A percentile compares a stretch with the other conserved stretches of the same genome.
Evolutionary conservation across 2,888 invertebrate species (phyloP).

Genomic region (Phortica okadai): DNA sequence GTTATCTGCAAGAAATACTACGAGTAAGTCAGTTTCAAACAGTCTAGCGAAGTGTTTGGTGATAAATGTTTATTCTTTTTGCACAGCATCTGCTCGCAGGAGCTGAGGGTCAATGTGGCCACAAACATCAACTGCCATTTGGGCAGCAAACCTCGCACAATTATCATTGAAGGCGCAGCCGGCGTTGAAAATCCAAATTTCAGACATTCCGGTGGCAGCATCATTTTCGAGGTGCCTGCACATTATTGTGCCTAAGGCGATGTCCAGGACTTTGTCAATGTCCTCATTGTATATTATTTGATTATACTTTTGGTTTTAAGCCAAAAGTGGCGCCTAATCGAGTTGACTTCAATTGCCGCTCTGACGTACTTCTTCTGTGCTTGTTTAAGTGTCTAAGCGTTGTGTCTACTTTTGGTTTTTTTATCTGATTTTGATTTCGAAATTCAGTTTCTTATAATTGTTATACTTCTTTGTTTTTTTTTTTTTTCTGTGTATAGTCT

Average conservation of each 20-base stretch:
- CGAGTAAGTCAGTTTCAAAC: slow-evolving; percentile 78
- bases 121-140: slow-evolving; percentile 88
- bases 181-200: slow-evolving; percentile 74
- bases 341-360: background rate
- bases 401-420: background rate
- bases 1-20: slow-evolving; percentile 85
- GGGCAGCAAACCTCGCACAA: slow-evolving; percentile 84
- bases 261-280: background rate
- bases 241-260: slow-evolving; percentile 70
- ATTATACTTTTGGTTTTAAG: no score
- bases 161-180: slow-evolving; percentile 72
- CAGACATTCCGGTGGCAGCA: slow-evolving; percentile 71
- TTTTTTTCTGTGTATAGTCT: slow-evolving; percentile 31
- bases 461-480: background rate
- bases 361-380: slow-evolving; percentile 1
- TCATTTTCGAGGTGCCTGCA: slow-evolving; percentile 76
- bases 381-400: slow-evolving; percentile 20
- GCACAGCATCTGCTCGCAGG: slow-evolving; percentile 82
- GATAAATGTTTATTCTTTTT: background rate
- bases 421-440: no score
- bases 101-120: slow-evolving; percentile 84
- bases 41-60: background rate
- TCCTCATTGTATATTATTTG: slow-evolving; percentile 54
- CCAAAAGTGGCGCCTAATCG: no score
- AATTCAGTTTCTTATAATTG: no score